These are phyloP conservation scores for Netelia melanura DNA, from an alignment of 2,888 invertebrate genomes.

Conservation along the genomic window DNA sequence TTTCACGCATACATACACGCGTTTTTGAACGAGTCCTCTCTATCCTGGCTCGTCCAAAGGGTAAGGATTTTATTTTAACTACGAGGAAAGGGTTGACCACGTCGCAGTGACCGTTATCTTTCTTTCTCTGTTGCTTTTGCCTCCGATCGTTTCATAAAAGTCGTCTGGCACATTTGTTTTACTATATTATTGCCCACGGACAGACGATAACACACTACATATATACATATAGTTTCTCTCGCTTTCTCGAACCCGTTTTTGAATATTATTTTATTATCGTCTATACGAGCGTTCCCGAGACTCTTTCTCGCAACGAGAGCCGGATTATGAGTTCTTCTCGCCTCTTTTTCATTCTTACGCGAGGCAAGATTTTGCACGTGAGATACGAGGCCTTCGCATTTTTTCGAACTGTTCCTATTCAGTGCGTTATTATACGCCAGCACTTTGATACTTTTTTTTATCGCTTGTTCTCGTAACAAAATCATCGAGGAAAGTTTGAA, in stretches of 20 bases:
- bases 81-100: constrained; percentile 66
- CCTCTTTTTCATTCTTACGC: constrained; percentile 34
- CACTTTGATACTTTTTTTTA: constrained; percentile 20
- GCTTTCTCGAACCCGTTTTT: constrained; percentile 60
- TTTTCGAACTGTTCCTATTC: constrained; percentile 21
- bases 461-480: constrained; percentile 21
- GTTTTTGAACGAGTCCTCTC: constrained; percentile 42
- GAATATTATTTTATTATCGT: constrained; percentile 80
- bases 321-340: constrained; percentile 64
- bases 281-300: constrained; percentile 67
- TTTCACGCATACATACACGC: constrained; percentile 40
- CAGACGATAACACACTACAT: constrained; percentile 58
- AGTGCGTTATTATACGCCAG: not conserved
- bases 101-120: constrained; percentile 52
- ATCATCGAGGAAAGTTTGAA: not conserved
- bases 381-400: constrained; percentile 48
- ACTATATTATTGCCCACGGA: constrained; percentile 81
- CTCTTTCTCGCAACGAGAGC: constrained; percentile 53
- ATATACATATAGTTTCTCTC: no score
- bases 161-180: constrained; percentile 85
- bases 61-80: constrained; percentile 81
- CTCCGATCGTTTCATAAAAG: constrained; percentile 83
- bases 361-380: not conserved
- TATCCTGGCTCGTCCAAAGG: constrained; percentile 71
- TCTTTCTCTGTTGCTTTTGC: constrained; percentile 43